Conservation (phyloP, 2,888 invertebrate genomes). For the Lasioglossum leucozonium region DNA sequence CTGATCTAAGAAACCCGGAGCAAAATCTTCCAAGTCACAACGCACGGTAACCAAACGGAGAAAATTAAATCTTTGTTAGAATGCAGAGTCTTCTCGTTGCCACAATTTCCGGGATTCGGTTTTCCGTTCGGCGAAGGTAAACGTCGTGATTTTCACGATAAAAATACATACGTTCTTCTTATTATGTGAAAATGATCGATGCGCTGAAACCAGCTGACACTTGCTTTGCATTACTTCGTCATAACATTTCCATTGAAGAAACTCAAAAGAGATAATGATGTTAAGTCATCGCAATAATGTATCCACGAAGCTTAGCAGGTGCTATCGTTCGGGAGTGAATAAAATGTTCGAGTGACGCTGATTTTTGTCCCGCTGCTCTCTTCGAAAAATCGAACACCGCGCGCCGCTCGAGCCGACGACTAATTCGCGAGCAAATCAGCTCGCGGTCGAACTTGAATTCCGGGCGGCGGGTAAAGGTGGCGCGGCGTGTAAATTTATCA, state of each 20-base stretch:
- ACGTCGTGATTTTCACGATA: background rate
- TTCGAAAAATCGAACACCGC: background rate
- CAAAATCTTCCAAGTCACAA: background rate
- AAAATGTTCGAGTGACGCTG: background rate
- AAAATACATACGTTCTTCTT: too few relatives aligned
- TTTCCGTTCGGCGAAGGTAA: too few relatives aligned
- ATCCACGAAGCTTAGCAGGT: too few relatives aligned
- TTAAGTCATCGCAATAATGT: background rate
- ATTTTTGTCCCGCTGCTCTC: background rate
- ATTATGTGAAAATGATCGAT: background rate
- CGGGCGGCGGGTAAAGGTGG: background rate
- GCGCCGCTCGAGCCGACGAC: background rate
- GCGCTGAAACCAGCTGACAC: background rate
- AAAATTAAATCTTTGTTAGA: too few relatives aligned
- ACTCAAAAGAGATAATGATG: too few relatives aligned
- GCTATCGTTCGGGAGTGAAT: background rate
- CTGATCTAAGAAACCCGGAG: background rate
- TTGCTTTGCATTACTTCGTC: background rate
- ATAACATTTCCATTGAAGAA: too few relatives aligned
- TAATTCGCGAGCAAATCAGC: conserved; percentile 32
- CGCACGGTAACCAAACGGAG: background rate
- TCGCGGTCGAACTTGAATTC: conserved; percentile 28
- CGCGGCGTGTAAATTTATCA: conserved; percentile 43
- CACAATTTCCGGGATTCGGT: background rate
- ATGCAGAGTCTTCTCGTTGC: too few relatives aligned